Base-by-base conservation (phyloP, 2,888 invertebrate genomes). In the Orchestes rusci region DNA sequence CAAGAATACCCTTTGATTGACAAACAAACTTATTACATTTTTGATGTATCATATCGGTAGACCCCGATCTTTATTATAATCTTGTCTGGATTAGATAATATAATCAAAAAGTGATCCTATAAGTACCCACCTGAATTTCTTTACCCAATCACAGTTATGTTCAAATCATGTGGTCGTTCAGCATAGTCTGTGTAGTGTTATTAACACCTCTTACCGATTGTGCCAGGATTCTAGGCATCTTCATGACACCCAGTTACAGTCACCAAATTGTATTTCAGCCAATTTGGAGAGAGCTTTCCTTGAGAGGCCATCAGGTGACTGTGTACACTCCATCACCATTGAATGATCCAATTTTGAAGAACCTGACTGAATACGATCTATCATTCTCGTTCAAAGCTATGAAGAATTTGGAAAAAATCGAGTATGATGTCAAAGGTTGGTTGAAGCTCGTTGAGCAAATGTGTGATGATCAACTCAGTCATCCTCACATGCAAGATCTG, bases 211-310 rank as follows among this genome's bases (percentile, higher is more conserved):
- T 13, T 4, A 20, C 29, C 19, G 13, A 53, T 40, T 42, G 44
- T 28, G 68, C 70, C 1, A 60, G 61, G 52, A 73, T 74, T 43
- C 56, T 74, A 34, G 69, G 63, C 0, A 54, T 72, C 0, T 62
- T 70, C 30, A 62, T 70, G 19, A 62, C 66, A 2, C 67, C 74
- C 3, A 70, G 71, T 3, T 66, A 67, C 45, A 74, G 73, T 53
- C 74, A 75, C 50, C 73, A 74, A 57, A 56, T 69, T 1, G 66
- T 70, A 1, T 73, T 64, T 57, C 66, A 66, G 38, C 65, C 68
- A 4, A 59, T 75, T 16, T 68, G 70, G 57, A 60, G 64, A 16
- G 70, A 70, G 39, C 56, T 76, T 23, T 68, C 69, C 0, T 55
- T 64, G 28, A 61, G 67, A 48, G 75, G 74, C 5, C 75, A 76